Base-by-base conservation (phyloP, 2,888 invertebrate species). In the Azorinus chamasolen region DNA sequence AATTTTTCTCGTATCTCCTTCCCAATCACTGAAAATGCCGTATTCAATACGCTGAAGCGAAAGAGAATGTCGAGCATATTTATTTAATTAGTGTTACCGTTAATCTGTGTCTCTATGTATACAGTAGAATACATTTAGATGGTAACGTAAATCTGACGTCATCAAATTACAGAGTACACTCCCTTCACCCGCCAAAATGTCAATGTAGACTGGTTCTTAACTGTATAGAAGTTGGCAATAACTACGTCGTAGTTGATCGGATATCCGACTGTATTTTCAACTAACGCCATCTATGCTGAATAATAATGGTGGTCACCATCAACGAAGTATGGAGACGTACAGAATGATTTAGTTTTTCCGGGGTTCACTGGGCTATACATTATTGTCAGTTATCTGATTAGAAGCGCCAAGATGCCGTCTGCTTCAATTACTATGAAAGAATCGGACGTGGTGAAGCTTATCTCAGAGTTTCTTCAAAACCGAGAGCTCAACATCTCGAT, bases 401-500 rank as follows among this genome's bases (percentile, higher is more conserved):
- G 24, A 48, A 25, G 37, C 25, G 46, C 20, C 62, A 87, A 77
- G 63, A 93, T 92, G 91, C 91, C 92, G 65, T 79, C 91, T 20
- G 84, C 85, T 22, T 77, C 68, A 22, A 80, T 94, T 10, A 70
- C 85, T 1, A 86, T 93, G 43, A 85, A 87, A 39, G 94, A 94
- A 79, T 76, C 87, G 18, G 94, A 94, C 54, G 90, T 94, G 16
- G 88, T 94, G 95, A 97, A 93, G 77, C 86, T 93, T 51, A 89
- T 94, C 22, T 86, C 94, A 25, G 94, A 94, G 86, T 94, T 94
- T 86, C 89, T 94, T 32, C 93, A 93, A 93, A 96, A 97, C 91
- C 95, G 98, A 55, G 97, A 97, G 90, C 95, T 99, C 85, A 97
- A 98, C 94, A 98, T 98, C 91, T 96, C 97, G 12, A 94, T 95